Base-by-base conservation (phyloP, 2,888 invertebrate genomes). In the Meliscaeva auricollis region DNA sequence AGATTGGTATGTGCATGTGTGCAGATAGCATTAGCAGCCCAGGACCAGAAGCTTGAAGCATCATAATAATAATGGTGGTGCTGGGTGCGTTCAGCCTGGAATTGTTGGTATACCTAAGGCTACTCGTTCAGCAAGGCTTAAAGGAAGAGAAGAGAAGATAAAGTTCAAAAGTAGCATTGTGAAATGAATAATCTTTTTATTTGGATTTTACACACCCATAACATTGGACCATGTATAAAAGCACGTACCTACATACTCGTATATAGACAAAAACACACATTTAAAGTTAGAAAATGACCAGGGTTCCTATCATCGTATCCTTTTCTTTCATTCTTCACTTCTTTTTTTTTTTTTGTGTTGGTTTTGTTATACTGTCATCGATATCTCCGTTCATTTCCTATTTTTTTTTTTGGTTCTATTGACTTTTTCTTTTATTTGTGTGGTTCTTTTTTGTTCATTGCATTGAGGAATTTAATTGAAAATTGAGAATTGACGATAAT, bases 141-240 rank as follows among this genome's bases (percentile, higher is more conserved):
- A 2, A 44, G n/a, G 35, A 69, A 54, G 54, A 60, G 52, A 13
- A 68, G 44, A 62, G 48, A 41, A 64, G 44, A 58, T 64, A 66
- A 76, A 50, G 69, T 70, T 56, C 41, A 35, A n/a, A 13, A 66
- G 48, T 30, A 74, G 46, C 66, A 75, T 56, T 75, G n/a, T n/a
- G 72, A 84, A 84, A 84, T 84, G 84, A 84, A 84, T 84, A 84
- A 84, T 84, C 70, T 80, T 70, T 60, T 69, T 66, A 64, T 74
- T 74, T 69, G 32, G 13, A 46, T 35, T 20, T 48, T 35, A 13
- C 13, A 50, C 13, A 44, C 46, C 0, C 13, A 35, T 5, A 41
- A 7, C n/a, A n/a, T 1, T n/a, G n/a, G n/a, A n/a, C n/a, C n/a
- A n/a, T n/a, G n/a, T n/a, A n/a, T n/a, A n/a, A n/a, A n/a, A n/a